These are phyloP conservation scores for Pachycephus smyrnensis DNA, from an alignment of 2,888 invertebrate species.

Conservation along the genomic window DNA sequence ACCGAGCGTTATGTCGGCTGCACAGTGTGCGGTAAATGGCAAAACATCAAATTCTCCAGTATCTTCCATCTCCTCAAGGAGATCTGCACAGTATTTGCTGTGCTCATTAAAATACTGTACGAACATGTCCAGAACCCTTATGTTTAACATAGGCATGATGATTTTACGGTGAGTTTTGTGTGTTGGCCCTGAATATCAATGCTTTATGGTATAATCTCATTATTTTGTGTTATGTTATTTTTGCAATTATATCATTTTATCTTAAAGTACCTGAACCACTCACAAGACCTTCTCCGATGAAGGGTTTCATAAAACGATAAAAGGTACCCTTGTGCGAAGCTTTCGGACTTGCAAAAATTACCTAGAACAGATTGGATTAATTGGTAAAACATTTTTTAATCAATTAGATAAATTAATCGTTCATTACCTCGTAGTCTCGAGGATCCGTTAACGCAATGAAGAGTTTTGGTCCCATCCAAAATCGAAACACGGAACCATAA, in stretches of 20 bases:
- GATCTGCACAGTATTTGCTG: conserved; percentile 30
- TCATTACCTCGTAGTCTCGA: conserved; percentile 35
- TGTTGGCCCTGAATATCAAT: conserved; percentile 12
- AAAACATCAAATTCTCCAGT: conserved; percentile 38
- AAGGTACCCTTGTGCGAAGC: conserved; percentile 38
- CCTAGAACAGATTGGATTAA: conserved; percentile 16
- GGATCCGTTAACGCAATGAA: conserved; percentile 38
- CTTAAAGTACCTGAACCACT: conserved; percentile 34
- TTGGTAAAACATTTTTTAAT: neutral
- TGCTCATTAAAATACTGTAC: conserved; percentile 35
- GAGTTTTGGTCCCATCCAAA: conserved; percentile 44
- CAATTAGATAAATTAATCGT: neutral
- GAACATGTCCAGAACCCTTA: conserved; percentile 28
- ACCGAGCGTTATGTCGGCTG: conserved; percentile 42
- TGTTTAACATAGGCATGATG: conserved; percentile 30
- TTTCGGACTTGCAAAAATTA: conserved; percentile 35
- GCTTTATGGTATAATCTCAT: neutral
- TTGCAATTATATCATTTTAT: neutral
- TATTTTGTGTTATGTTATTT: neutral
- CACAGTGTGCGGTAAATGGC: conserved; percentile 33
- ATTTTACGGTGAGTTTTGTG: conserved; percentile 38
- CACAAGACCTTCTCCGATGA: conserved; percentile 39
- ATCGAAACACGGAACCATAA: conserved; percentile 35
- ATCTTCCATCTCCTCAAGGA: conserved; percentile 32
- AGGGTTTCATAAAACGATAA: conserved; percentile 40